A percentile compares a stretch with the other conserved stretches of the same genome.
Evolutionary conservation across 2,113 vertebrate species (phyloP).

Genomic region (Phaethon lepturus): DNA sequence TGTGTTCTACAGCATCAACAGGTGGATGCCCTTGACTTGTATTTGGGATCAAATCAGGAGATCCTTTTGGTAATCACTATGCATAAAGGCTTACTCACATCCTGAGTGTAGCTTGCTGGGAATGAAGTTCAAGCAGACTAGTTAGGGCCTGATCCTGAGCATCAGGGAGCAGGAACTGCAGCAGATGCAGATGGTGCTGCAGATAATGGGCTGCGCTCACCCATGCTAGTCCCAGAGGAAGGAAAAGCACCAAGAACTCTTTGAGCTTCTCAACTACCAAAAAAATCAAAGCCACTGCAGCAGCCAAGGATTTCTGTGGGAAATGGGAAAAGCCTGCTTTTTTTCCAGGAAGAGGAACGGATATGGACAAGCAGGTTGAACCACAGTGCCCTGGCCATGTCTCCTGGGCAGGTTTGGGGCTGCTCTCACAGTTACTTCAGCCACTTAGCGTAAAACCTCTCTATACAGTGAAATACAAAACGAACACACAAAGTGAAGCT

Average conservation of each 20-base stretch:
- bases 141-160: not conserved
- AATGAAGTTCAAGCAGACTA: not conserved
- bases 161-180: not conserved
- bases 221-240: accelerated
- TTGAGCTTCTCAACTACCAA: not conserved
- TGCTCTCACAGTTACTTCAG: not conserved
- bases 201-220: not conserved
- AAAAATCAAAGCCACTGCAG: not conserved
- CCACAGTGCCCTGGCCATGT: not conserved
- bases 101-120: not conserved
- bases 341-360: not conserved
- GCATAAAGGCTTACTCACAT: not conserved
- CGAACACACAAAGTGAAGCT: not conserved
- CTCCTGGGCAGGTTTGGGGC: not conserved
- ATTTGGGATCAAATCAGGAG: not conserved
- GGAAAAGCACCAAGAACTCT: not conserved
- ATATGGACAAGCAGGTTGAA: not conserved
- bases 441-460: not conserved
- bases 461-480: not conserved
- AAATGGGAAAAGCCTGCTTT: not conserved
- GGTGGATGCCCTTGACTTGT: not conserved
- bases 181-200: not conserved
- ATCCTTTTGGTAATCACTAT: not conserved
- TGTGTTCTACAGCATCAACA: not conserved
- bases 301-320: not conserved